Evolutionary conservation across 2,113 vertebrate species (phyloP).

Genomic region (Nasalis larvatus): DNA sequence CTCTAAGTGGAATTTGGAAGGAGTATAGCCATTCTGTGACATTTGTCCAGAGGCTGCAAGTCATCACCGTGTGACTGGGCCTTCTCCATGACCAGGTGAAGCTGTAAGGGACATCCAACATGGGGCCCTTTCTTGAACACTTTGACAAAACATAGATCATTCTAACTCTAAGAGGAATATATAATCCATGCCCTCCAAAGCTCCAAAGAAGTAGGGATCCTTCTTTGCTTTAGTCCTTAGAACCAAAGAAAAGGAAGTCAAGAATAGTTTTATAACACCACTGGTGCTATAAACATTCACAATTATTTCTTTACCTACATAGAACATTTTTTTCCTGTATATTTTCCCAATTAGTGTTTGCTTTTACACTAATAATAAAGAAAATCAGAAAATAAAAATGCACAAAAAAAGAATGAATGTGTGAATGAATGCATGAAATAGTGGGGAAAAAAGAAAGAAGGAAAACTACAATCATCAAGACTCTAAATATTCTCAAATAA

Average conservation of each 20-base stretch:
- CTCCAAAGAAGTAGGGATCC: not conserved
- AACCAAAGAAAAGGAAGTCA: not conserved
- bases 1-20: not conserved
- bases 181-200: not conserved
- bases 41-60: not conserved
- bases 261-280: not conserved
- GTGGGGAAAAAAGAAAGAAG: not conserved
- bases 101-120: not conserved
- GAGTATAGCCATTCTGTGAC: not conserved
- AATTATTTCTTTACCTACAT: not conserved
- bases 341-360: not conserved
- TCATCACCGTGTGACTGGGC: not conserved
- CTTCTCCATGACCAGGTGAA: not conserved
- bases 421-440: not conserved
- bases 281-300: not conserved
- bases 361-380: not conserved
- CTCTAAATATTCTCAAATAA: not conserved
- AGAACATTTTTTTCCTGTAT: not conserved
- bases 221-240: not conserved
- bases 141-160: not conserved
- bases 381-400: conserved; percentile 27
- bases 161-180: not conserved
- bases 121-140: not conserved
- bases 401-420: not conserved
- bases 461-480: not conserved